A percentile compares a stretch with the other conserved stretches of the same genome.
Conservation (phyloP, 2,797 vertebrate genomes). For the Propithecus perrieri region DNA sequence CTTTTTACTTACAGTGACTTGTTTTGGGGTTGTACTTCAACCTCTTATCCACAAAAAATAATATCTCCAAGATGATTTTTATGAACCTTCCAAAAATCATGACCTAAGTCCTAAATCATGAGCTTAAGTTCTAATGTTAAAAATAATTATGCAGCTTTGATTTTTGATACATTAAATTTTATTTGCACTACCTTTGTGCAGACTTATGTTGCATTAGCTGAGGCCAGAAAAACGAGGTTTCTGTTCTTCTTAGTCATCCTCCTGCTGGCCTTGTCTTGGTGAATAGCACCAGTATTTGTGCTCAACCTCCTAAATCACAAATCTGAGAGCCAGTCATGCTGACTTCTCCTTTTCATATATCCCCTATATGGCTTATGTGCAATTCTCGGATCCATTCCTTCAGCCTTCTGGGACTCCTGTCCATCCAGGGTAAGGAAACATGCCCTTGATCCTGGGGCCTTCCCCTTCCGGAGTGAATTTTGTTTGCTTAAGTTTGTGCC, state of each 20-base stretch:
- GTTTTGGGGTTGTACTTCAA: background rate
- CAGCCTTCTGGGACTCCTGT: rapidly evolving
- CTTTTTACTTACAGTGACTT: background rate
- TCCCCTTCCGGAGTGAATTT: background rate
- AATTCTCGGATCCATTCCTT: background rate
- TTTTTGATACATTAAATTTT: background rate
- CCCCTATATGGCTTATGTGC: background rate
- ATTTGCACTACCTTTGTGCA: no score
- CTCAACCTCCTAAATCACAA: background rate
- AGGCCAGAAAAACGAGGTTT: background rate
- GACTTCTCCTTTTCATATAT: rapidly evolving
- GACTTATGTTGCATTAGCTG: background rate
- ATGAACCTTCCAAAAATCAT: background rate
- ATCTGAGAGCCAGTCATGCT: background rate
- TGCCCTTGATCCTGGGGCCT: rapidly evolving
- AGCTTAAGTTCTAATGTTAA: background rate
- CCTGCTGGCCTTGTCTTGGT: background rate
- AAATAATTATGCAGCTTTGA: background rate
- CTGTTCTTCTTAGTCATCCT: background rate
- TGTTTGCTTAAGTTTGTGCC: background rate
- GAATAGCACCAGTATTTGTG: rapidly evolving
- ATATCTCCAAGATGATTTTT: background rate
- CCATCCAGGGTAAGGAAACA: no score
- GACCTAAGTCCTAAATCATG: no score
- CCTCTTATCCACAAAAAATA: background rate